Base-by-base conservation (phyloP, 1,140 invertebrate genomes). In the Belonocnema kinseyi region DNA sequence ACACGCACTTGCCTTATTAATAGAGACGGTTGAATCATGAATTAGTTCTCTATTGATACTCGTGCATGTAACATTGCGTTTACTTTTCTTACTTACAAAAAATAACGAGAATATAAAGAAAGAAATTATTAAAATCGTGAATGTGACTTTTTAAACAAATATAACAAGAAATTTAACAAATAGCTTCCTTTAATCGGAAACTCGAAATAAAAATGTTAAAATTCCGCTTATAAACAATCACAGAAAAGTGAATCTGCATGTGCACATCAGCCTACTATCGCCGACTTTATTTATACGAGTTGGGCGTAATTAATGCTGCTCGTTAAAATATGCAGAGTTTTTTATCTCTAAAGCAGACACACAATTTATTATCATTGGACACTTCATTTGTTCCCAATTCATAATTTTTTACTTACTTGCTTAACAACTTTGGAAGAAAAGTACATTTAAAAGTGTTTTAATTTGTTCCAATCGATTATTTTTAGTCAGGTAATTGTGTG, bases 41-140 rank as follows among this genome's bases (percentile, higher is more conserved):
- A 83, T 85, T 82, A 81, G 83, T 82, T 75, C 54, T 83, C 74
- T 78, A 85, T 83, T 80, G 83, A 85, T 82, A 83, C 77, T 82
- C 80, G 80, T 77, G 79, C 77, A 75, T 75, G 77, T 78, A 81
- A 76, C 77, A 72, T 79, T 79, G 77, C 79, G 66, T 77, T 77
- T 56, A 51, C 76, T 77, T 46, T 8, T 46, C 56, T 75, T 75
- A 50, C 74, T 72, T 13, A 72, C 70, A 72, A 46, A 46, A 2
- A 46, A 46, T 46, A 46, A 46, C 40, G 0, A 10, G 40, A 46
- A 1, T 46, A 46, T 46, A 46, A 46, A 46, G 10, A 46, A 46
- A 46, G 53, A 17, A 54, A 17, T 17, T 8, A 54, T 17, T 54
- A 54, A 54, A 54, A 54, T 7, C 53, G 53, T n/a, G 53, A 17